Base-by-base conservation (phyloP, 2,113 vertebrate genomes). In the Pteropus alecto region DNA sequence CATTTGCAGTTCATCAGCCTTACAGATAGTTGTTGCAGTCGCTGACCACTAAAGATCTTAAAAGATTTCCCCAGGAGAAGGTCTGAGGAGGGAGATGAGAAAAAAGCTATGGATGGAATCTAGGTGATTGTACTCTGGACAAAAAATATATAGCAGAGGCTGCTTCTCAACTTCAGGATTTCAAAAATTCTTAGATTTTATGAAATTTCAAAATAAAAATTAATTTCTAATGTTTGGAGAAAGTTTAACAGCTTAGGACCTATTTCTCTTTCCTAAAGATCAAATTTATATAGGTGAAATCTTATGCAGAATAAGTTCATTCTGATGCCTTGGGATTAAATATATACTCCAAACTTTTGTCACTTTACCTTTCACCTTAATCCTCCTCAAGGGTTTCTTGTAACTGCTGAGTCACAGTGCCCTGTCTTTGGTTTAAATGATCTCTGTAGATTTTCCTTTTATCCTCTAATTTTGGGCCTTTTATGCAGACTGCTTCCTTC, bases 181-280 rank as follows among this genome's bases (percentile, higher is more conserved):
- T 82, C 26, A 71, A 51, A 82, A 15, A 19, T 35, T 79, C 5
- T 67, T 58, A 81, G 6, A 19, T 46, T 95, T 71, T 58, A 67
- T 56, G 30, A 58, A 56, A 87, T 87, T 90, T 95, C 16, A 56
- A 87, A 87, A 38, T 19, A 77, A 76, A 58, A 68, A 61, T 78
- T 67, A 21, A 70, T 79, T 41, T 84, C 18, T 71, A 90, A 10
- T 61, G 7, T 79, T 81, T 79, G 54, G 6, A 3, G 16, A 18
- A 6, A 41, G 56, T 67, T 51, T 35, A 87, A 63, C 16, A 79
- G 8, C 8, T 77, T 12, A 56, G 14, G 68, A 74, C 9, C 5
- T 24, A 9, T 83, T 73, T 60, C 7, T 1, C 4, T 54, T 87
- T 87, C 35, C 14, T 58, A 41, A 76, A 87, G 7, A 1, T 43